These are phyloP conservation scores for Phengaris arion DNA, from an alignment of 2,888 invertebrate genomes.

Conservation along the genomic window DNA sequence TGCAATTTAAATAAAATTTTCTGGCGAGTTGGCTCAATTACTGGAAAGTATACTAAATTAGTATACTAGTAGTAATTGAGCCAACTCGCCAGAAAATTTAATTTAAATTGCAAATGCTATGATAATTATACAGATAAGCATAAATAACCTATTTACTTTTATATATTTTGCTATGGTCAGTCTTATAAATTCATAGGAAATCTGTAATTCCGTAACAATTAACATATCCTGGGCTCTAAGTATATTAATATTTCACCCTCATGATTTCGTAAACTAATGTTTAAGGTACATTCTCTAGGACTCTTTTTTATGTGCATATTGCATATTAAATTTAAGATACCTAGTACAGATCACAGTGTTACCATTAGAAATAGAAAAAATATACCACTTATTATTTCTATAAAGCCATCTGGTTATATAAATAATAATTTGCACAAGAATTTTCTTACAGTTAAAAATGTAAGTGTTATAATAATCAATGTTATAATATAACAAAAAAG, in stretches of 20 bases:
- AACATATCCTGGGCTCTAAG: too few species aligned
- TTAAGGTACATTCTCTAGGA: background rate
- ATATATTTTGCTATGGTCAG: background rate
- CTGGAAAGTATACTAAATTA: background rate
- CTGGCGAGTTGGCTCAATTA: background rate
- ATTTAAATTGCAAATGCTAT: background rate
- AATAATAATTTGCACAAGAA: background rate
- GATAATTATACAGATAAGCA: background rate
- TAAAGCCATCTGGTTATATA: background rate
- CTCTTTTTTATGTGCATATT: background rate
- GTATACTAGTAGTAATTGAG: too few species aligned
- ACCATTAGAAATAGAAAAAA: background rate
- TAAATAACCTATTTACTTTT: background rate
- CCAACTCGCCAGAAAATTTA: background rate
- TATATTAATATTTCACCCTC: too few species aligned
- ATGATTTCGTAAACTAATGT: too few species aligned
- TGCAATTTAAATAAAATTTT: background rate
- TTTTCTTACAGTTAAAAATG: background rate
- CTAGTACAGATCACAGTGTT: background rate
- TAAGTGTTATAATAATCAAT: conserved; percentile 5
- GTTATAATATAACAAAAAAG: conserved; percentile 11
- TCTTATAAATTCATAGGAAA: background rate
- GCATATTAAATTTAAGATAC: background rate
- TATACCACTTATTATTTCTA: background rate
- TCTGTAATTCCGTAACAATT: too few species aligned